Evolutionary conservation across 2,113 vertebrate genomes (phyloP).

Genomic region (Engraulis encrasicolus): DNA sequence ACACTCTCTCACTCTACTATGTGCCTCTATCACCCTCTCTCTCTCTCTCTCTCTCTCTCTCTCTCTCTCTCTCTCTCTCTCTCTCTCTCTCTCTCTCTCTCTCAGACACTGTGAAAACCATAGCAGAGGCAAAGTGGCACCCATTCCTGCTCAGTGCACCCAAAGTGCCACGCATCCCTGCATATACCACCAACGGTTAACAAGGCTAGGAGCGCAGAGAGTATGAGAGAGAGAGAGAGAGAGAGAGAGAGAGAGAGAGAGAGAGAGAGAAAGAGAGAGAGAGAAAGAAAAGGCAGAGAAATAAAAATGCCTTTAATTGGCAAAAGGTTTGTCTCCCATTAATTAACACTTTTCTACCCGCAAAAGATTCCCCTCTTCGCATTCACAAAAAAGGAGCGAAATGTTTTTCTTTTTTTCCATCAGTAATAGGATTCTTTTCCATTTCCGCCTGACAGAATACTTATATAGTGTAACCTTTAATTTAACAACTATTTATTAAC

Average conservation of each 20-base stretch:
- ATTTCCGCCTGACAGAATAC: constrained; percentile 58
- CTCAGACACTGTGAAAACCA: constrained; percentile 54
- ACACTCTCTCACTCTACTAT: no score
- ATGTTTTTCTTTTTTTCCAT: constrained; percentile 76
- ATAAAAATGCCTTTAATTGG: constrained; percentile 79
- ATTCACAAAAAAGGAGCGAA: constrained; percentile 75
- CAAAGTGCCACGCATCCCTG: constrained; percentile 68
- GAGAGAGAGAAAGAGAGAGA: constrained; percentile 28
- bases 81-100: background rate
- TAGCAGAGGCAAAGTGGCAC: constrained; percentile 72
- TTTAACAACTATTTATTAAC: constrained; percentile 47
- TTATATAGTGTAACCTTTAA: constrained; percentile 67
- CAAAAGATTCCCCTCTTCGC: constrained; percentile 79
- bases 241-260: constrained; percentile 25
- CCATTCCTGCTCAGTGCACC: constrained; percentile 65
- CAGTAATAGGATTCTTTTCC: constrained; percentile 67
- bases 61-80: constrained; percentile 39
- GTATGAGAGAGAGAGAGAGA: constrained; percentile 27
- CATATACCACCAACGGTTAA: constrained; percentile 79
- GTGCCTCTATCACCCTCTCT: constrained; percentile 36
- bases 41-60: constrained; percentile 57
- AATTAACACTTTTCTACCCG: constrained; percentile 89
- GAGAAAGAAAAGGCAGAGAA: constrained; percentile 11
- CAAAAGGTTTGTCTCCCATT: constrained; percentile 84
- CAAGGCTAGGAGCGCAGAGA: constrained; percentile 65